Base-by-base conservation (phyloP, 1,140 invertebrate species). In the Macrosteles quadrilineatus region DNA sequence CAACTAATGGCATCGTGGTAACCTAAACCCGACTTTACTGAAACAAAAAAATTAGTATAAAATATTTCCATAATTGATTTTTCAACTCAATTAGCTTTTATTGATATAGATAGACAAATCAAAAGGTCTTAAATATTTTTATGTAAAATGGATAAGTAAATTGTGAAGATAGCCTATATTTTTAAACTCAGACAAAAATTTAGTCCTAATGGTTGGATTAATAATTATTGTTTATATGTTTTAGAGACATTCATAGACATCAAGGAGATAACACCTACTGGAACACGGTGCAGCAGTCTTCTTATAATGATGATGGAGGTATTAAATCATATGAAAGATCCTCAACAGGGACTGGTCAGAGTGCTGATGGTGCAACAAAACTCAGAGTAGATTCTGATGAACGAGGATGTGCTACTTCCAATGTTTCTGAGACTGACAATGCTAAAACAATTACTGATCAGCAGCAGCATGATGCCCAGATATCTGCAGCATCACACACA, bases 241-340 rank as follows among this genome's bases (percentile, higher is more conserved):
- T 4, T 21, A 84, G 86, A 74, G 87, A 88, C 73, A 83, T 84
- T 76, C 79, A 81, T 57, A 23, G 55, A 36, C 69, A 47, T 25
- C 69, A 45, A 59, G 36, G 66, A 59, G 45, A 73, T 23, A 68
- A 36, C 21, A 72, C 69, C n/a, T 74, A 74, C 65, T 76, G 75
- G 75, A 73, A 66, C n/a, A 69, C 73, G 12, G 62, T 71, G 0
- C 72, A 76, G 63, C 75, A 76, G 53, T 70, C 71, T 1, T 68
- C 65, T 29, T 73, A 66, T n/a, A 65, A 65, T 17, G 62, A 53
- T 19, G 66, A 73, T 59, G 53, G 70, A 29, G 31, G 71, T n/a
- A 23, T 53, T 19, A 57, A 73, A 12, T 50, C 36, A 17, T 67
- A 70, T 27, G 62, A 55, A 11, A 31, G 50, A 30, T 63, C 64